Percentiles rank a stretch among this genome's conserved stretches.
Evolutionary conservation across 2,113 vertebrate genomes (phyloP).

Genomic region (Chrysochloris asiatica): DNA sequence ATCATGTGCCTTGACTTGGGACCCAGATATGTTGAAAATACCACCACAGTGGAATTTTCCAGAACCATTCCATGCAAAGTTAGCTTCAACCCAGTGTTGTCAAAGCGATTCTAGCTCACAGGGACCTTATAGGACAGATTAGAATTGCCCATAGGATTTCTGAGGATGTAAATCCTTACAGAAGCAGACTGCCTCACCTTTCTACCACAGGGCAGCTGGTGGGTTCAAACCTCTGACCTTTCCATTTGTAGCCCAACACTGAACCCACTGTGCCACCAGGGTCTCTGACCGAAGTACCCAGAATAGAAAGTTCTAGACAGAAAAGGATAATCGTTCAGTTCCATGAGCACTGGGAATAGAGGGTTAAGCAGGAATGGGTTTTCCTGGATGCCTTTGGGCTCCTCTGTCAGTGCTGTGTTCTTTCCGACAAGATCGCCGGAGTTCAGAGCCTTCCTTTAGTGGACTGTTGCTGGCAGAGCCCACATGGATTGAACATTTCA

Average conservation of each 20-base stretch:
- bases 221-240: too few relatives aligned
- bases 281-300: not conserved
- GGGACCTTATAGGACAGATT: too few relatives aligned
- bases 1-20: not conserved
- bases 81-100: not conserved
- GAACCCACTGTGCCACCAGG: too few relatives aligned
- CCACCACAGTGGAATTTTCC: not conserved
- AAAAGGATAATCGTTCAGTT: not conserved
- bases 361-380: not conserved
- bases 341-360: not conserved
- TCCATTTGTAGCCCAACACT: too few relatives aligned
- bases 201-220: too few relatives aligned
- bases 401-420: not conserved
- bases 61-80: slow-evolving; percentile 17
- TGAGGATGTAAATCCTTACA: too few relatives aligned
- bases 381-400: not conserved
- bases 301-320: slow-evolving; percentile 15
- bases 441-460: not conserved
- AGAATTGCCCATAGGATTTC: too few relatives aligned
- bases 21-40: not conserved
- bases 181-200: too few relatives aligned
- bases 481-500: not conserved
- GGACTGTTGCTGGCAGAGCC: not conserved
- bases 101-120: too few relatives aligned
- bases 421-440: too few relatives aligned